A percentile compares a stretch with the other conserved stretches of the same genome.
Conservation (phyloP, 2,797 vertebrate species). For the Iguana delicatissima region DNA sequence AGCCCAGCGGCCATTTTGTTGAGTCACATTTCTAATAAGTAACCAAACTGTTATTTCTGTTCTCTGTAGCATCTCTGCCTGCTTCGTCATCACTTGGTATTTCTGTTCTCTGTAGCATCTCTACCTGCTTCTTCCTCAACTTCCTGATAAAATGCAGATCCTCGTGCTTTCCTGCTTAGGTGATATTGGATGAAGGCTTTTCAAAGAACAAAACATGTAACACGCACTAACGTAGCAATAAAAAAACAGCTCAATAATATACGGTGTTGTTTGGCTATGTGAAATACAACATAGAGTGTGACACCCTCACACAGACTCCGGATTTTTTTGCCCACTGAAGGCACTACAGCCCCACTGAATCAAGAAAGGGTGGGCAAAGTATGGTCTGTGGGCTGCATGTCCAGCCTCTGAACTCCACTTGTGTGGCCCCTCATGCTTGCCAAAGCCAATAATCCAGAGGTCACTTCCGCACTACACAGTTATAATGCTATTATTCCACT, state of each 20-base stretch:
- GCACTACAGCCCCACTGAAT: background rate
- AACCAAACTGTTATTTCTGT: fast-evolving
- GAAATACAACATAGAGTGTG: background rate
- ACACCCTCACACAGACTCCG: no score
- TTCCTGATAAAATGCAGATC: no score
- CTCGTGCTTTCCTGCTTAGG: background rate
- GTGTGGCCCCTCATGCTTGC: no score
- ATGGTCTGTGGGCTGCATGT: no score
- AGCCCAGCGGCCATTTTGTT: constrained; percentile 56
- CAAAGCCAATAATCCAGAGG: no score
- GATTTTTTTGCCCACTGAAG: background rate
- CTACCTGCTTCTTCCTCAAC: background rate
- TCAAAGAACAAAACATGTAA: background rate
- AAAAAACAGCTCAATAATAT: background rate
- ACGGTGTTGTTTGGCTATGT: background rate
- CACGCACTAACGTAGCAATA: background rate
- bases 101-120: background rate
- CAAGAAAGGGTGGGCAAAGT: no score
- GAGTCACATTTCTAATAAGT: background rate
- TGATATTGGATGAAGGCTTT: no score
- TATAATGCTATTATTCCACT: no score
- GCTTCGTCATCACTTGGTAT: fast-evolving
- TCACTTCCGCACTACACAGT: no score
- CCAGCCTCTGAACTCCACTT: no score
- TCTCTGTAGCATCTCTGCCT: background rate